Conservation (phyloP, 2,888 invertebrate species). For the Polydrusus cervinus region DNA sequence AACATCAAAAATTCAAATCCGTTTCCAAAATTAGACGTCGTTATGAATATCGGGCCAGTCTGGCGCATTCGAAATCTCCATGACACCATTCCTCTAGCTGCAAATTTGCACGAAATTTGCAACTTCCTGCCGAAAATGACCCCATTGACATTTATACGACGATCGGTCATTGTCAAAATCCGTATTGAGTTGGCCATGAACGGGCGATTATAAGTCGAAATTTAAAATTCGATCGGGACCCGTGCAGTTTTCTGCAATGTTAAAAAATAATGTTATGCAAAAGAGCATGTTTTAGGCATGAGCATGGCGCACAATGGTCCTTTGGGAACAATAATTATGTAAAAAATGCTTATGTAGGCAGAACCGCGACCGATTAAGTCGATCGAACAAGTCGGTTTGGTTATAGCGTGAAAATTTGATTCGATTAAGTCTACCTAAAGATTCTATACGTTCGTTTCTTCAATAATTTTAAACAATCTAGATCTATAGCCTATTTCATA, state of each 20-base stretch:
- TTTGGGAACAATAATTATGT: background rate
- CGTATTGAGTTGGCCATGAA: constrained; percentile 6
- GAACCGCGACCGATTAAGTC: background rate
- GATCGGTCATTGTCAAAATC: constrained; percentile 18
- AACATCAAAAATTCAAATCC: background rate
- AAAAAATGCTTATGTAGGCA: background rate
- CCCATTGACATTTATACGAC: constrained; percentile 20
- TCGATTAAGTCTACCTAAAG: background rate
- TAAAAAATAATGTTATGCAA: constrained; percentile 7
- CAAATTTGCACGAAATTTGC: constrained; percentile 16
- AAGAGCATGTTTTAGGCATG: background rate
- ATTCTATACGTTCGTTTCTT: no score
- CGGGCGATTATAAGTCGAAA: background rate
- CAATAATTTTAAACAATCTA: no score
- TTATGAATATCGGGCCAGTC: background rate
- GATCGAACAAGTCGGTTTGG: background rate
- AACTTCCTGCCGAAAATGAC: constrained; percentile 12
- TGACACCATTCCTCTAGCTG: background rate
- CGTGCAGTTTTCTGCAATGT: constrained; percentile 7
- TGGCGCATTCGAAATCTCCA: constrained; percentile 3
- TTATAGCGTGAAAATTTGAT: background rate
- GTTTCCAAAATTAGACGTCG: background rate
- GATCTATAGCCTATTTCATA: no score
- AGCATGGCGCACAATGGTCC: background rate
- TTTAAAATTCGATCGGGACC: background rate